Percentiles rank a stretch among this genome's conserved stretches.
Conservation (phyloP, 1,140 invertebrate genomes). For the Brachionus rotundiformis region DNA sequence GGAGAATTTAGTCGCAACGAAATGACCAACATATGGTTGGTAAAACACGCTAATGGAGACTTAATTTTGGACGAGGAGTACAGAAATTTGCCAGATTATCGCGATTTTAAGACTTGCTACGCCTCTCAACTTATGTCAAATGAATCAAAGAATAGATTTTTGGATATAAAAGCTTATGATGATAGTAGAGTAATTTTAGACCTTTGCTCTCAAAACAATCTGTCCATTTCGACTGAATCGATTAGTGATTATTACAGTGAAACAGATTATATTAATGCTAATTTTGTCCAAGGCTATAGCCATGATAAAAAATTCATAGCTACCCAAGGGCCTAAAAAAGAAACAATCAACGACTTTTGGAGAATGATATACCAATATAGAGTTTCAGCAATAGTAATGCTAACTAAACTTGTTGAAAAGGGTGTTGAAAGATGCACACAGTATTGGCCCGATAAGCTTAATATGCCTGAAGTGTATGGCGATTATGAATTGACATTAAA, state of each 20-base stretch:
- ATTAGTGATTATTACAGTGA: constrained; percentile 58
- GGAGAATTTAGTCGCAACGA: constrained; percentile 22
- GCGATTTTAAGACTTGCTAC: constrained; percentile 24
- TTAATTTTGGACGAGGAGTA: constrained; percentile 49
- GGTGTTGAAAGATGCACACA: constrained; percentile 87
- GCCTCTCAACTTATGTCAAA: constrained; percentile 3
- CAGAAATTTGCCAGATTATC: constrained; percentile 45
- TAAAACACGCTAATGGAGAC: constrained; percentile 49
- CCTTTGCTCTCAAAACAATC: background rate
- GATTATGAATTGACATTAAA: constrained; percentile 34
- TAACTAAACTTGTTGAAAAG: constrained; percentile 80
- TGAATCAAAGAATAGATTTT: constrained; percentile 31
- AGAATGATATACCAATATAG: constrained; percentile 93
- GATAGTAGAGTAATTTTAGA: constrained; percentile 38
- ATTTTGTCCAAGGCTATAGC: constrained; percentile 95
- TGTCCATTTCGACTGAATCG: constrained; percentile 32
- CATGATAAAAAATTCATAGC: constrained; percentile 96
- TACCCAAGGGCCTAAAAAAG: constrained; percentile 89
- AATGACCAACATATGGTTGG: constrained; percentile 51
- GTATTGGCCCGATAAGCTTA: constrained; percentile 82
- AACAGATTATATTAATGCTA: constrained; percentile 88
- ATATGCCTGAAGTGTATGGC: constrained; percentile 13
- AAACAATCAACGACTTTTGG: constrained; percentile 92
- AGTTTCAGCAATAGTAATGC: constrained; percentile 87
- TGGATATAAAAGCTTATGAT: constrained; percentile 50